phyloP scores from a whole-genome alignment of 2,797 vertebrate genomes.

The Enteromius unitaeniatus region DNA sequence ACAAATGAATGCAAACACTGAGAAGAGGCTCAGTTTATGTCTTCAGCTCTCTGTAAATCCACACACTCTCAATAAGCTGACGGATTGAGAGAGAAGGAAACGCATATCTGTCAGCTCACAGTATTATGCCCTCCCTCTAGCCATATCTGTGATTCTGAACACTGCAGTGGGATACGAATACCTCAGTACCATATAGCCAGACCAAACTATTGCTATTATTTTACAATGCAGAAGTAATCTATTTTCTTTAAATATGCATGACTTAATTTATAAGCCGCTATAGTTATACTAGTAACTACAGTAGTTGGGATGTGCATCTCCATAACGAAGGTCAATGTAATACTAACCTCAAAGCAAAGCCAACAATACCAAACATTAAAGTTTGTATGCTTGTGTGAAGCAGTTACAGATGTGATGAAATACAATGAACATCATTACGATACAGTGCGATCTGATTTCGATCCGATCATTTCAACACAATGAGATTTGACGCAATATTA shows the following conservation, averaged over 20 bases:
- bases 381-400: neutral
- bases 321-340: neutral
- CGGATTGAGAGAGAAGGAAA: constrained; percentile 12
- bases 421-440: neutral
- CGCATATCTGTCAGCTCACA: neutral
- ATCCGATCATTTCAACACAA: neutral
- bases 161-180: neutral
- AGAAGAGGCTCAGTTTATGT: constrained; percentile 10
- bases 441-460: neutral
- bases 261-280: neutral
- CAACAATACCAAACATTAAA: neutral
- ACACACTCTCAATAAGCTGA: neutral
- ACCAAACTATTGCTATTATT: neutral
- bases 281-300: neutral
- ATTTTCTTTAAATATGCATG: neutral
- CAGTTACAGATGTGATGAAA: neutral
- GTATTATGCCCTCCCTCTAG: neutral
- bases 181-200: neutral
- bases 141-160: constrained; percentile 17
- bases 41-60: neutral
- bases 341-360: neutral
- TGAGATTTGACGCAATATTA: neutral
- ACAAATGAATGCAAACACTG: constrained; percentile 18
- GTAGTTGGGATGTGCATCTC: neutral
- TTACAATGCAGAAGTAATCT: neutral